A percentile compares a stretch with the other conserved stretches of the same genome.
Evolutionary conservation across 2,888 invertebrate genomes (phyloP).

Genomic region (Scaptomyza reducta): DNA sequence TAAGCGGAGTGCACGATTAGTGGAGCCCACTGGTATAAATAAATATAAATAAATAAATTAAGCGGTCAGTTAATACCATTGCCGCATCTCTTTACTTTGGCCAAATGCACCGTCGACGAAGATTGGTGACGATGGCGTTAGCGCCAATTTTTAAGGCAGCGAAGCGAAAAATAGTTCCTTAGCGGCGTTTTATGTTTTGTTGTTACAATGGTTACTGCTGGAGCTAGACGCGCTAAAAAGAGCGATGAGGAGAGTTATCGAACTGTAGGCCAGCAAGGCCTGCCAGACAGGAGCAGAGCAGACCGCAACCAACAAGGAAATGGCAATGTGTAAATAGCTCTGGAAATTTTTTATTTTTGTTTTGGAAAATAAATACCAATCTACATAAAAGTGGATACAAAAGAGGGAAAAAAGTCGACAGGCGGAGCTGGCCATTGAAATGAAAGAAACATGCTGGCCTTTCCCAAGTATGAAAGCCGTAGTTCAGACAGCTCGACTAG

Average conservation of each 20-base stretch:
- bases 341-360: constrained; percentile 38
- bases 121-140: constrained; percentile 56
- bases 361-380: constrained; percentile 78
- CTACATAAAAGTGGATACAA: constrained; percentile 78
- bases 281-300: constrained; percentile 22
- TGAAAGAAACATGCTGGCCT: constrained; percentile 64
- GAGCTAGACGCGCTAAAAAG: constrained; percentile 76
- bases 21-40: too few species aligned
- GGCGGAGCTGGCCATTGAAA: constrained; percentile 58
- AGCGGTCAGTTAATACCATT: constrained; percentile 43
- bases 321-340: constrained; percentile 69
- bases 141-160: constrained; percentile 76
- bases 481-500: not conserved
- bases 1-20: too few species aligned
- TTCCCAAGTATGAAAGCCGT: constrained; percentile 21
- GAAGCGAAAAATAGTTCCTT: constrained; percentile 75
- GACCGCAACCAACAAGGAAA: constrained; percentile 21
- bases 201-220: constrained; percentile 26
- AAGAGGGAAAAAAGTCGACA: constrained; percentile 64
- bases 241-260: constrained; percentile 72
- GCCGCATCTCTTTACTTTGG: constrained; percentile 15
- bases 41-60: too few species aligned
- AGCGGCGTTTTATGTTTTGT: constrained; percentile 44
- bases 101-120: constrained; percentile 57
- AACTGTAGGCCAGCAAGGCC: constrained; percentile 32